phyloP scores from a whole-genome alignment of 2,888 invertebrate genomes.

The Cinara cedri region DNA sequence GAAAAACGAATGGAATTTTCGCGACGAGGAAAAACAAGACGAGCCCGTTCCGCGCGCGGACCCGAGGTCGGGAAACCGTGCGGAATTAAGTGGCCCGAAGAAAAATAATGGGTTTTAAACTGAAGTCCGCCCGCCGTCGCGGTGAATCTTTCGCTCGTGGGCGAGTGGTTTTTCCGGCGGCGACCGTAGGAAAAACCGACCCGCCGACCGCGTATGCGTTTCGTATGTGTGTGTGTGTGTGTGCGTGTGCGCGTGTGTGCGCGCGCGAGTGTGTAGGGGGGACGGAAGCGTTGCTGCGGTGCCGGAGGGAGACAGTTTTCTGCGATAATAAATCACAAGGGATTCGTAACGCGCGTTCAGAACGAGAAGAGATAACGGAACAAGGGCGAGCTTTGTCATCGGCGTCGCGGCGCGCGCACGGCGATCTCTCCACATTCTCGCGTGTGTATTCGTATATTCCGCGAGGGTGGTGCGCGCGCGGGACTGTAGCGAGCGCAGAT shows the following conservation, averaged over 20 bases:
- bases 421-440: too few species aligned
- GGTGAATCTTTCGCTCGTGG: neutral
- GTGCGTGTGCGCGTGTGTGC: neutral
- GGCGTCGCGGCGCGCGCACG: conserved; percentile 12
- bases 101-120: conserved; percentile 49
- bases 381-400: conserved; percentile 56
- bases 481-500: neutral
- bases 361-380: conserved; percentile 37
- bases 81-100: conserved; percentile 41
- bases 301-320: conserved; percentile 26
- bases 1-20: neutral
- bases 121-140: neutral
- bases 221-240: neutral
- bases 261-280: neutral
- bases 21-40: too few species aligned
- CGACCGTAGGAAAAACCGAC: conserved; percentile 13
- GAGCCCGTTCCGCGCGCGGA: neutral
- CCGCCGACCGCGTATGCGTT: neutral
- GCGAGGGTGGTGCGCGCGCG: neutral
- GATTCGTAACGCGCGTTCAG: conserved; percentile 51
- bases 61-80: conserved; percentile 12
- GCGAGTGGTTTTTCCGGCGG: conserved; percentile 45
- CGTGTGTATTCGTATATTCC: too few species aligned
- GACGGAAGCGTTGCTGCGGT: neutral
- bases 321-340: conserved; percentile 53